Conservation (phyloP, 1,140 invertebrate genomes). For the Drosophila nigrodunni region DNA sequence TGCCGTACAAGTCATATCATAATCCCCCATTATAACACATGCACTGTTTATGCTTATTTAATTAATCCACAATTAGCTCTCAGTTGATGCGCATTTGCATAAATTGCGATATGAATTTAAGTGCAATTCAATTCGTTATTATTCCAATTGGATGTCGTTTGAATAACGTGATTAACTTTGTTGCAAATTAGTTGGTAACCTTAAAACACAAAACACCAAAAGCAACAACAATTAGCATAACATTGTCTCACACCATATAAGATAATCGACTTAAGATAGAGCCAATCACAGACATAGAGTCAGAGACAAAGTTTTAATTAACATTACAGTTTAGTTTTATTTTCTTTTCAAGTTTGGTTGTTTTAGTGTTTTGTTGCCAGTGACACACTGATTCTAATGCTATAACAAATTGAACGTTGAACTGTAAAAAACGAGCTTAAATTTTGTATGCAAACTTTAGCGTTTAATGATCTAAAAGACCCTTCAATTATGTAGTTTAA, state of each 20-base stretch:
- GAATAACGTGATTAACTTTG: constrained; percentile 73
- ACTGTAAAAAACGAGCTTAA: constrained; percentile 2
- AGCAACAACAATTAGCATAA: background rate
- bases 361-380: constrained; percentile 21
- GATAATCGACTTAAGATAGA: constrained; percentile 38
- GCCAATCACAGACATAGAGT: constrained; percentile 16
- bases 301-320: constrained; percentile 75
- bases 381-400: constrained; percentile 49
- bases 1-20: constrained; percentile 29
- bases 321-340: constrained; percentile 69
- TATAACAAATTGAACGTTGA: constrained; percentile 20
- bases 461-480: constrained; percentile 24
- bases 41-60: constrained; percentile 59
- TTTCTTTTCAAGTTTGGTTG: constrained; percentile 22
- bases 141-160: constrained; percentile 58
- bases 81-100: constrained; percentile 65
- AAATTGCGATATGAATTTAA: constrained; percentile 56
- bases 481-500: constrained; percentile 51
- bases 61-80: constrained; percentile 79
- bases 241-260: constrained; percentile 5
- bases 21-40: constrained; percentile 51
- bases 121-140: constrained; percentile 57
- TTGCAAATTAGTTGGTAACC: constrained; percentile 71
- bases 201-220: constrained; percentile 6
- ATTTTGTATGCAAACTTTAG: constrained; percentile 26